Conservation (phyloP, 2,797 vertebrate species). For the Rhinogobio ventralis region DNA sequence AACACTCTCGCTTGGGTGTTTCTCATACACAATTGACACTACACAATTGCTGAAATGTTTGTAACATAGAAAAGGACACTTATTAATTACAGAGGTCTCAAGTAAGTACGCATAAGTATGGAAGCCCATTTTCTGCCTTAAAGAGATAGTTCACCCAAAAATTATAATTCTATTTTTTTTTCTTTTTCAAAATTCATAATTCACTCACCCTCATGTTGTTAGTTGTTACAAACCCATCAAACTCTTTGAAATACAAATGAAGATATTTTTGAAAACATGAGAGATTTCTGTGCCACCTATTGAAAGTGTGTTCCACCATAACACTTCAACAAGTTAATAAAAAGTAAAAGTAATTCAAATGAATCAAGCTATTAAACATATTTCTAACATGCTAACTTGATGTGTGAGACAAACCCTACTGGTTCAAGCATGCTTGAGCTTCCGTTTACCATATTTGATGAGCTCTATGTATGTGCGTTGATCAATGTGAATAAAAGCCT, state of each 20-base stretch:
- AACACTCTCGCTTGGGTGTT: background rate
- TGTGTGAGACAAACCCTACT: background rate
- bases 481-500: background rate
- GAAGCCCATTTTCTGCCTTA: background rate
- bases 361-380: background rate
- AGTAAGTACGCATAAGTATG: background rate
- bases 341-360: background rate
- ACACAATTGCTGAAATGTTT: background rate
- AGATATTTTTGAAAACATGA: background rate
- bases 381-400: background rate
- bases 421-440: background rate
- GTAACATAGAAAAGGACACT: background rate
- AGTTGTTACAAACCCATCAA: background rate
- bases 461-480: background rate
- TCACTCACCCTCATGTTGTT: background rate
- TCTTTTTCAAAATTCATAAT: background rate
- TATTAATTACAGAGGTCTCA: background rate
- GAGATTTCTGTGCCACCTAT: background rate
- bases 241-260: background rate
- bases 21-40: conserved; percentile 5
- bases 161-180: too few relatives aligned
- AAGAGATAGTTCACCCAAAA: too few relatives aligned
- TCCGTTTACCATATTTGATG: background rate
- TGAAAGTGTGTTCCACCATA: background rate
- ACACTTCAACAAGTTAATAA: background rate